A percentile compares a stretch with the other conserved stretches of the same genome.
Conservation (phyloP, 2,113 vertebrate species). For the Genyomyrus donnyi region DNA sequence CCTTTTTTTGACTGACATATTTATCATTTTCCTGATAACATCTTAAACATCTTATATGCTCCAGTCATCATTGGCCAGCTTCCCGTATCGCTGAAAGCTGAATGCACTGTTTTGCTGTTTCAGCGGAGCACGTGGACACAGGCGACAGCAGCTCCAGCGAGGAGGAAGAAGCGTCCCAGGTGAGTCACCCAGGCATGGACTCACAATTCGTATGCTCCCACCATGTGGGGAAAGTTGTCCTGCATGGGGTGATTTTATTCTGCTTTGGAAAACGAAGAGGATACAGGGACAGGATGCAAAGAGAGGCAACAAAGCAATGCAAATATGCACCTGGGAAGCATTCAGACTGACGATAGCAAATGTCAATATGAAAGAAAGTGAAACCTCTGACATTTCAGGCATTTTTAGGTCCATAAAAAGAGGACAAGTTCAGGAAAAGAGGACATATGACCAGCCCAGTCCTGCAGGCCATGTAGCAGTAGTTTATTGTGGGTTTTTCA, state of each 20-base stretch:
- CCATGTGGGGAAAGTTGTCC: background rate
- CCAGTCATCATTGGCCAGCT: background rate
- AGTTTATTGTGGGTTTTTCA: background rate
- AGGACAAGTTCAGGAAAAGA: background rate
- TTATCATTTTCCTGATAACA: background rate
- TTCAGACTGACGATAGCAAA: background rate
- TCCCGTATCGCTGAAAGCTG: background rate
- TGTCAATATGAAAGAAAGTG: background rate
- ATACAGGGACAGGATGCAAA: background rate
- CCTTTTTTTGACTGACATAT: background rate
- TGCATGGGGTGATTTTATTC: background rate
- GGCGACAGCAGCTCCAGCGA: conserved; percentile 6
- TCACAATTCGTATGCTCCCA: background rate
- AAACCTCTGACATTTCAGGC: background rate
- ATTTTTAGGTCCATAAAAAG: background rate
- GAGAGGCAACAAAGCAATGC: background rate
- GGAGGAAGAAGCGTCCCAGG: background rate
- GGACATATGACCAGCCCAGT: background rate
- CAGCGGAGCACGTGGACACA: background rate
- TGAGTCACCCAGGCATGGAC: background rate
- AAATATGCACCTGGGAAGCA: background rate
- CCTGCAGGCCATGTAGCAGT: background rate
- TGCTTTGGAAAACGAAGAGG: background rate
- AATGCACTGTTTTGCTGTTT: background rate
- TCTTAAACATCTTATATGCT: background rate